Conservation (phyloP, 2,797 vertebrate species). For the Hippoglossus hippoglossus region DNA sequence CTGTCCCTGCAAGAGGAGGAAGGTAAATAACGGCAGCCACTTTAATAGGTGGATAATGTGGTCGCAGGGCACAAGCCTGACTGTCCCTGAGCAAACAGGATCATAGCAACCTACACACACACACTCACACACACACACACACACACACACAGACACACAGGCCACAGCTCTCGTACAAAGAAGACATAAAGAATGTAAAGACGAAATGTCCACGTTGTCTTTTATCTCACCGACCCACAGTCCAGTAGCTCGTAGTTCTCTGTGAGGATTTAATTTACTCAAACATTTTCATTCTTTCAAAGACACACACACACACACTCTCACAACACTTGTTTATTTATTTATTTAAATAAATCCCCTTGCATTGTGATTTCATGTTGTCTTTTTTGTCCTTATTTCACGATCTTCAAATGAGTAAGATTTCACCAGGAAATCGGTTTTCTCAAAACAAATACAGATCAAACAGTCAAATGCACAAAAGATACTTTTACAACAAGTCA, state of each 20-base stretch:
- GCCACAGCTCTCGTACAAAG: slow-evolving; percentile 39
- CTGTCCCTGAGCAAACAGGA: slow-evolving; percentile 82
- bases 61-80: slow-evolving; percentile 74
- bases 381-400: too few species aligned
- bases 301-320: neutral
- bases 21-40: slow-evolving; percentile 84
- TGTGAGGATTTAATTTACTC: slow-evolving; percentile 6
- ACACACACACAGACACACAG: slow-evolving; percentile 33
- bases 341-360: too few species aligned
- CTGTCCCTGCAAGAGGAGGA: slow-evolving; percentile 79
- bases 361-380: too few species aligned
- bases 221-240: slow-evolving; percentile 15
- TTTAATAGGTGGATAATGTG: slow-evolving; percentile 87
- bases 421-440: too few species aligned
- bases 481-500: too few species aligned
- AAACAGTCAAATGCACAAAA: too few species aligned
- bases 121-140: slow-evolving; percentile 36
- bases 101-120: slow-evolving; percentile 19
- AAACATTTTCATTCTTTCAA: neutral
- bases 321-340: too few species aligned
- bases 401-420: too few species aligned
- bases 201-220: slow-evolving; percentile 30
- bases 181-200: slow-evolving; percentile 16
- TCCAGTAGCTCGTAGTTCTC: neutral
- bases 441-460: too few species aligned